Conservation (phyloP, 2,797 vertebrate species). For the Nothura maculosa region DNA sequence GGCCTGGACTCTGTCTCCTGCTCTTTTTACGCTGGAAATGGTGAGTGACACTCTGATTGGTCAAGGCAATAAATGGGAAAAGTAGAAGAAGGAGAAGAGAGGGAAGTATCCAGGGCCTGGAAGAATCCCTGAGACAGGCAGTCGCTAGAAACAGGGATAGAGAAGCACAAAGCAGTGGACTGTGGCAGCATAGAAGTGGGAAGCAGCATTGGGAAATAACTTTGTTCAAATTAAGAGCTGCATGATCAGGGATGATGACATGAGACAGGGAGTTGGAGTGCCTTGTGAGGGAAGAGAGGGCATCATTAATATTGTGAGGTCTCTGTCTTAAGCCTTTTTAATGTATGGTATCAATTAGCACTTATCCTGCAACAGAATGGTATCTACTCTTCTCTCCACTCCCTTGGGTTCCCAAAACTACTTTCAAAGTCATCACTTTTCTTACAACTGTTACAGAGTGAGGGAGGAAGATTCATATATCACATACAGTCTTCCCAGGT, state of each 20-base stretch:
- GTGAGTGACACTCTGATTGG: neutral
- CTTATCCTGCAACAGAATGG: neutral
- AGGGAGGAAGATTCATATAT: neutral
- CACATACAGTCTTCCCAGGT: neutral
- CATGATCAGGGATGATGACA: neutral
- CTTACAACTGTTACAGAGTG: neutral
- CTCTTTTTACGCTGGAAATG: rapidly evolving
- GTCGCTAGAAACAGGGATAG: neutral
- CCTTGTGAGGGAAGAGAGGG: neutral
- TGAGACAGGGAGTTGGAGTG: neutral
- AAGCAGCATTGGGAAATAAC: neutral
- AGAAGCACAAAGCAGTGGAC: neutral
- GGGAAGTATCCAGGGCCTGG: neutral
- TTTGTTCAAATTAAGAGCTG: neutral
- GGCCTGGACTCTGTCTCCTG: neutral
- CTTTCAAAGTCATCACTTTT: neutral
- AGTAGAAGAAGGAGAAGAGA: neutral
- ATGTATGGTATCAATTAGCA: neutral
- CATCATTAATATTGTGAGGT: neutral
- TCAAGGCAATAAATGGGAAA: rapidly evolving
- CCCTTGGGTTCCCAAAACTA: neutral
- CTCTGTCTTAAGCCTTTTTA: neutral
- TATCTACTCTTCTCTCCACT: neutral
- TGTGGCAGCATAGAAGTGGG: neutral
- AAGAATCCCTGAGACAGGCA: neutral